These are phyloP conservation scores for Gonioctena quinquepunctata DNA, from an alignment of 1,140 invertebrate species.

Conservation along the genomic window DNA sequence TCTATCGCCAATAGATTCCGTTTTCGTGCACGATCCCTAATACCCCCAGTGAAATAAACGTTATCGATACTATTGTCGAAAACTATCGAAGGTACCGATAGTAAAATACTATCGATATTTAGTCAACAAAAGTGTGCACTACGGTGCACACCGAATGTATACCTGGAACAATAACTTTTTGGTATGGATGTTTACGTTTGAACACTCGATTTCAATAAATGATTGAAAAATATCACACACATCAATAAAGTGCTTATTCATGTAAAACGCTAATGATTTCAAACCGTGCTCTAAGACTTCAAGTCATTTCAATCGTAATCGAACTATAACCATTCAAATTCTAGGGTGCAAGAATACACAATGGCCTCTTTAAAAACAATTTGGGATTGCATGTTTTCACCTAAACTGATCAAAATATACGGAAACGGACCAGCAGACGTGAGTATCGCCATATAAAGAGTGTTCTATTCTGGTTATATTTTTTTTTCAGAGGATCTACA, in stretches of 20 bases:
- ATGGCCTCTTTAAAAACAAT: conserved; percentile 50
- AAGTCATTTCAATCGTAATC: not conserved
- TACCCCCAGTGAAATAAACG: no score
- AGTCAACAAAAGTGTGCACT: no score
- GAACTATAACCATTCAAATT: not conserved
- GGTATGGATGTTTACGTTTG: not conserved
- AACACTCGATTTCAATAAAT: not conserved
- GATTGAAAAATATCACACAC: not conserved
- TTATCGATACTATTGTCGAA: no score
- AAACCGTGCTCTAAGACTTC: not conserved
- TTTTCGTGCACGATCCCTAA: no score
- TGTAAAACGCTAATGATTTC: not conserved
- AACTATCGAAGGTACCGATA: no score
- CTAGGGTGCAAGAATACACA: not conserved
- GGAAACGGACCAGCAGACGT: conserved; percentile 54
- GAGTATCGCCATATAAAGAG: not conserved
- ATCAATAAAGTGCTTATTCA: not conserved
- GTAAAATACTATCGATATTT: no score
- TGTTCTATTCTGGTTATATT: not conserved
- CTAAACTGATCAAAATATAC: conserved; percentile 68
- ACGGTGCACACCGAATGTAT: no score
- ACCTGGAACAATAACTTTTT: no score
- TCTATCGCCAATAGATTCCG: no score
- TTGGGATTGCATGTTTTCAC: conserved; percentile 64
- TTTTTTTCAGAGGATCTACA: conserved; percentile 65